These are phyloP conservation scores for Sycophila sp. DNA, from an alignment of 1,140 invertebrate genomes.

Conservation along the genomic window DNA sequence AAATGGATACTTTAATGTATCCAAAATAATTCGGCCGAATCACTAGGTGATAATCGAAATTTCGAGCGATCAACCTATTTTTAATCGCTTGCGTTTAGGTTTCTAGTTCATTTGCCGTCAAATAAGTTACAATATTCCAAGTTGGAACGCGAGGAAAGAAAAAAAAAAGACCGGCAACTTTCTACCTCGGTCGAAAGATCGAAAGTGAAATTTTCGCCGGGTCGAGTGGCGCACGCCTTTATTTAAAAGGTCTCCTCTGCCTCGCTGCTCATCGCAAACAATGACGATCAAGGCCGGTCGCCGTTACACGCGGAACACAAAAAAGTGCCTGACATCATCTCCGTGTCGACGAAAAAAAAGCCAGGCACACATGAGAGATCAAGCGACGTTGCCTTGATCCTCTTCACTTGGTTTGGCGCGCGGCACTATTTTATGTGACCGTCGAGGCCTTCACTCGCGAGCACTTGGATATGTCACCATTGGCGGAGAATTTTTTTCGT, in stretches of 20 bases:
- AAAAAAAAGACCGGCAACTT: too few species aligned
- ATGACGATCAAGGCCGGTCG: constrained; percentile 13
- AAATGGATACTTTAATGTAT: too few species aligned
- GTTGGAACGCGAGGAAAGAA: too few species aligned
- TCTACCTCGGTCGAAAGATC: too few species aligned
- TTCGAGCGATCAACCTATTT: too few species aligned
- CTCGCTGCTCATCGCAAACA: constrained; percentile 19
- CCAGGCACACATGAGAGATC: neutral
- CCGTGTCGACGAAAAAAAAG: neutral
- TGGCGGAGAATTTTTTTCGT: neutral
- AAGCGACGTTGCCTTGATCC: neutral
- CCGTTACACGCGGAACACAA: neutral
- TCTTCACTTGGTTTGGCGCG: neutral
- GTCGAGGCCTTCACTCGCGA: neutral
- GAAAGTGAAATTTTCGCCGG: neutral
- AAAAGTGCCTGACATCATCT: constrained; percentile 11
- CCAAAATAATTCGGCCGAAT: too few species aligned
- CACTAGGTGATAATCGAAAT: too few species aligned
- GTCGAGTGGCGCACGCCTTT: neutral
- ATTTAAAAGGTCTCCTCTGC: constrained; percentile 3
- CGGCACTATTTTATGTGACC: neutral
- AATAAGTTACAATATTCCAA: too few species aligned
- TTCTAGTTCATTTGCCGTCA: too few species aligned
- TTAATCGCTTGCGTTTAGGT: too few species aligned
- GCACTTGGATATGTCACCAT: neutral